Base-by-base conservation (phyloP, 92 coral and sea anemone genomes). In the Umimayanthus chanpuru region DNA sequence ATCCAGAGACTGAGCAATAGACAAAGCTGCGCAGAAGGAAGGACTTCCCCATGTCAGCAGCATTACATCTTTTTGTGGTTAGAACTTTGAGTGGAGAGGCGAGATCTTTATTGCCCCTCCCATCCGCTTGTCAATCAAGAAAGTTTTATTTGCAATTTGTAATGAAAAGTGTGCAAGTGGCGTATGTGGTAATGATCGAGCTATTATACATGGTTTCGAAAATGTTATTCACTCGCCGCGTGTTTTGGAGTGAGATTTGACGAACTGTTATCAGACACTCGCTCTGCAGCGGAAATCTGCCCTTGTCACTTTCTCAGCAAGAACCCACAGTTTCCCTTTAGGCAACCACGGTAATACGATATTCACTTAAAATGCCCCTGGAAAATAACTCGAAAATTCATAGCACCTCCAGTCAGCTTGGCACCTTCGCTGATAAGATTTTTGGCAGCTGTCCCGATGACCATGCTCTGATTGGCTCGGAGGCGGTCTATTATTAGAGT, bases 391-490 rank as follows among this genome's bases (percentile, higher is more conserved):
- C 84, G 80, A 89, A 91, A 91, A 89, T 91, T 90, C 91, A 88
- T 88, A 88, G 88, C 83, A 71, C 53, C 44, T 41, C 73, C 30
- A 90, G 98, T 89, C 98, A 74, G 85, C 73, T 70, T 89, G 98
- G 92, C 98, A 89, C 98, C 98, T 77, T 70, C 65, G 81, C 85
- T 89, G 91, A 93, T 89, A 83, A 87, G 86, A 32, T 89, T 23
- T 73, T 86, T 93, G 97, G 93, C 95, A 94, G 91, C 91, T 94
- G 96, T 91, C 95, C 86, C 28, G 88, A 77, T 68, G 50, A 26
- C 15, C 25, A 77, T 64, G 30, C 73, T 58, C 75, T 88, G 94
- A 94, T 94, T 94, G 98, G 98, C 29, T 79, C 36, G 28, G 9
- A 64, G 25, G 73, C 44, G 32, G 79, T 79, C 91, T 88, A 73